Conservation (phyloP, 2,113 vertebrate genomes). For the Rhinoderma darwinii region DNA sequence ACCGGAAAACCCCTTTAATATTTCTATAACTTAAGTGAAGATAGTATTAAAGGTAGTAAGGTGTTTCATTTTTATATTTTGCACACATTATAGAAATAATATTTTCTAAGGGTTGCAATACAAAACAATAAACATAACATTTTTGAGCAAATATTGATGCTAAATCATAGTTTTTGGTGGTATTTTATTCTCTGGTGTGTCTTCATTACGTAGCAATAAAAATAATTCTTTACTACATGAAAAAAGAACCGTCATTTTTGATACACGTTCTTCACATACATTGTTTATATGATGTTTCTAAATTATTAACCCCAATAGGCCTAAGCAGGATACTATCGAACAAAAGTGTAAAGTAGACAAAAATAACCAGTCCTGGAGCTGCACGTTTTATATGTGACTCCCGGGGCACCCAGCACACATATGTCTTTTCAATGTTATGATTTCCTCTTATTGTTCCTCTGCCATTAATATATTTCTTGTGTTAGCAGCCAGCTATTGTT, state of each 20-base stretch:
- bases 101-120: too few species aligned
- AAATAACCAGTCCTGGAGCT: slow-evolving; percentile 40
- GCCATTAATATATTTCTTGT: slow-evolving; percentile 41
- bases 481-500: slow-evolving; percentile 43
- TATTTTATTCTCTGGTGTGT: background rate
- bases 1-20: too few species aligned
- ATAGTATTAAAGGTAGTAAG: too few species aligned
- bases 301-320: slow-evolving; percentile 33
- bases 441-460: slow-evolving; percentile 46
- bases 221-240: background rate
- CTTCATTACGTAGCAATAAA: background rate
- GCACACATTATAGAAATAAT: too few species aligned
- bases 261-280: background rate
- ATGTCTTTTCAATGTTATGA: slow-evolving; percentile 43
- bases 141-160: too few species aligned
- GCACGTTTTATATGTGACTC: slow-evolving; percentile 37
- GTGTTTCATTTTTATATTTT: too few species aligned
- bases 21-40: too few species aligned
- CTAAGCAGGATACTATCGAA: slow-evolving; percentile 23
- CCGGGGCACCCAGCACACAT: slow-evolving; percentile 28
- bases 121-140: too few species aligned
- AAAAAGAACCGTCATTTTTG: slow-evolving; percentile 1
- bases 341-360: slow-evolving; percentile 48
- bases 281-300: slow-evolving; percentile 24
- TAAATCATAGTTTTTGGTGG: background rate